Conservation (phyloP, 1,140 invertebrate genomes). For the Pararge aegeria region DNA sequence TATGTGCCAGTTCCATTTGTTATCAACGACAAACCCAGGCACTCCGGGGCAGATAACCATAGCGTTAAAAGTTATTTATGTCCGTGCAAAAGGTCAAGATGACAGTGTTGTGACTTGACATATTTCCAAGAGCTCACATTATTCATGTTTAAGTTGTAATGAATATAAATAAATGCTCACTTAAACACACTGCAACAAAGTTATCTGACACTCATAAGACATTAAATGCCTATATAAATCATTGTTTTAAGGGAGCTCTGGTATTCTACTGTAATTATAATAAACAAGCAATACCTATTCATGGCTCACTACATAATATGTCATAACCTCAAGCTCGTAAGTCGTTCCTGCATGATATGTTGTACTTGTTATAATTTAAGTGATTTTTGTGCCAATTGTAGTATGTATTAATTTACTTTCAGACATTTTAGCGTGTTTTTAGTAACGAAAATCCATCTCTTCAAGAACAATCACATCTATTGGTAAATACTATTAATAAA, state of each 20-base stretch:
- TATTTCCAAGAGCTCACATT: slow-evolving; percentile 23
- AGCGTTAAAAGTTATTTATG: slow-evolving; percentile 23
- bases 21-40: slow-evolving; percentile 3
- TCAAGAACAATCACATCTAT: too few relatives aligned
- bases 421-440: too few relatives aligned
- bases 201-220: slow-evolving; percentile 16
- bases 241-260: slow-evolving; percentile 2
- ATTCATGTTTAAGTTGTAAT: slow-evolving; percentile 32
- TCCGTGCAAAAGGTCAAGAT: slow-evolving; percentile 16
- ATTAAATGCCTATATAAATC: slow-evolving; percentile 14
- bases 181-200: slow-evolving; percentile 26
- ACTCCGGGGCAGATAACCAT: slow-evolving; percentile 16
- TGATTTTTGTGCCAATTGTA: too few relatives aligned
- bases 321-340: too few relatives aligned
- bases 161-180: slow-evolving; percentile 24
- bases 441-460: too few relatives aligned
- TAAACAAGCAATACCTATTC: too few relatives aligned
- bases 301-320: too few relatives aligned
- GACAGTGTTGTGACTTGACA: slow-evolving; percentile 25
- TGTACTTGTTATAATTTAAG: too few relatives aligned
- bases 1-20: slow-evolving; percentile 3
- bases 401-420: too few relatives aligned
- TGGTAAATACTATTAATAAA: too few relatives aligned
- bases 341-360: too few relatives aligned
- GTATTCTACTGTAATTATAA: background rate